Evolutionary conservation across 2,888 invertebrate genomes (phyloP), one percentile per base, ranked within the genome.

Genomic region (Rapana venosa): DNA sequence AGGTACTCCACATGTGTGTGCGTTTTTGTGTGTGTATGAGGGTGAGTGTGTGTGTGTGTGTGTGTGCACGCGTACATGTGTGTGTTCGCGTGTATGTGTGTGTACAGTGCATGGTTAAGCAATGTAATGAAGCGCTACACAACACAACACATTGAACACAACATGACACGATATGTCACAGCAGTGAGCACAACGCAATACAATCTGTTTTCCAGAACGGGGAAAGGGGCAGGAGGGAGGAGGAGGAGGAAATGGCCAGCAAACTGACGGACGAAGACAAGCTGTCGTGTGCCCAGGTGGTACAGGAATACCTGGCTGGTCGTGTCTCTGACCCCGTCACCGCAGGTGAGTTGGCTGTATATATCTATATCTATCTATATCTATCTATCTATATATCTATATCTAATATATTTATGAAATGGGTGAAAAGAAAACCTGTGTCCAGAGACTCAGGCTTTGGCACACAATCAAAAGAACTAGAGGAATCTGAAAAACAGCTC

Each of bases 211-310:
- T 61, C 83, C 83, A 91, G 92, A 90, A 87, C 83, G 88, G 88
- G 22, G 90, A 92, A 79, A 66, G 90, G 85, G 13, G 77, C 74
- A 36, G 86, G 88, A 87, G 84, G 77, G 32, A 47, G 66, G 35
- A 58, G 30, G 92, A 88, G 61, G 92, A 92, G 22, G 91, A 91
- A 17, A 90, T 90, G 86, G 88, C 91, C 77, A 92, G 91, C 90
- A 91, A 91, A 79, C 91, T 95, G 87, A 95, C 94, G 36, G 94
- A 94, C 30, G 95, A 95, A 88, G 95, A 95, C 79, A 94, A 94
- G 85, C 81, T 92, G 84, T 91, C 92, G 77, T 95, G 95, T 92
- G 92, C 93, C 66, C 92, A 93, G 88, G 93, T 95, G 17, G 93
- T 95, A 74, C 93, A 94, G 86, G 93, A 93, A 22, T 95, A 94